These are phyloP conservation scores for Neomonachus schauinslandi DNA, from an alignment of 2,113 vertebrate genomes.

Conservation along the genomic window DNA sequence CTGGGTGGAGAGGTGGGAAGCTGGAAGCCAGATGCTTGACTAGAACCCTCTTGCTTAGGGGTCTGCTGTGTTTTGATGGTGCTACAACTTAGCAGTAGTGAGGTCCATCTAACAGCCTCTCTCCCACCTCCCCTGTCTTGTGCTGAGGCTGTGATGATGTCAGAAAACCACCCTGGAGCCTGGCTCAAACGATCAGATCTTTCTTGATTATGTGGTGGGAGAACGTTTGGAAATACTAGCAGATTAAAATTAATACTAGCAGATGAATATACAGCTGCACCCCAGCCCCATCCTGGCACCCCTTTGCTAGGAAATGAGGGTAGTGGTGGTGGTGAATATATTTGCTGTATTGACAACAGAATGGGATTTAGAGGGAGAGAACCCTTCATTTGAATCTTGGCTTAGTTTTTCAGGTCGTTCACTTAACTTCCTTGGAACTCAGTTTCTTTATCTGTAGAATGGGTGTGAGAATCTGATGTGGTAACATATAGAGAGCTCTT, in stretches of 20 bases:
- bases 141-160: neutral
- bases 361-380: conserved; percentile 10
- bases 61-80: neutral
- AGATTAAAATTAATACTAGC: too few species aligned
- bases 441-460: conserved; percentile 29
- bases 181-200: neutral
- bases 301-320: neutral
- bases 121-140: neutral
- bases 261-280: too few species aligned
- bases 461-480: neutral
- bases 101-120: neutral
- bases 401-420: neutral
- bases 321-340: neutral
- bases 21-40: neutral
- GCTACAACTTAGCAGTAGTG: neutral
- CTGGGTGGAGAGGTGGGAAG: neutral
- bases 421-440: conserved; percentile 11
- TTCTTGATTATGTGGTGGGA: neutral
- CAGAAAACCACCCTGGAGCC: neutral
- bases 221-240: neutral
- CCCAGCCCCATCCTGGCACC: too few species aligned
- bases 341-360: neutral
- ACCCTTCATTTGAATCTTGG: neutral
- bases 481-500: neutral
- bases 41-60: neutral